These are phyloP conservation scores for Scolopax mira DNA, from an alignment of 2,113 vertebrate species.

Conservation along the genomic window DNA sequence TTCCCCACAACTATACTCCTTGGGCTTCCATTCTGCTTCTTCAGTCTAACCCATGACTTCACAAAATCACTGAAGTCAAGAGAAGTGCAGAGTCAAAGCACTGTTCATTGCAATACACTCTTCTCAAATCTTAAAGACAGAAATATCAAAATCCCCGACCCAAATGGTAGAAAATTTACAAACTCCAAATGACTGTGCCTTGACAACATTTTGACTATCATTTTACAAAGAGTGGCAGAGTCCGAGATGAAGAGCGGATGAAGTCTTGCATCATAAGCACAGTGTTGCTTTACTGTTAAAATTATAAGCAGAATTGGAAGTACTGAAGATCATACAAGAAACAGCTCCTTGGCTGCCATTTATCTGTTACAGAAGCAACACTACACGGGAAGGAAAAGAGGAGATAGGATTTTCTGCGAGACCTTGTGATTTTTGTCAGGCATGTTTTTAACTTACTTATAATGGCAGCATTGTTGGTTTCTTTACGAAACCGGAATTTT, in stretches of 20 bases:
- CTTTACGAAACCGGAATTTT: constrained; percentile 95
- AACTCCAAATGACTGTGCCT: neutral
- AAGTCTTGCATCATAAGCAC: neutral
- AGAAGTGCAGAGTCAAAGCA: neutral
- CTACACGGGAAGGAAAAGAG: neutral
- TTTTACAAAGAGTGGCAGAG: neutral
- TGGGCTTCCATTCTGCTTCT: neutral
- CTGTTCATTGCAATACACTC: neutral
- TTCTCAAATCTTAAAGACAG: neutral
- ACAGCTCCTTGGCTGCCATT: neutral
- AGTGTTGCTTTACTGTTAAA: neutral
- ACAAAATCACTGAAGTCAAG: neutral
- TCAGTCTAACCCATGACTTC: neutral
- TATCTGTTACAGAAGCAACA: neutral
- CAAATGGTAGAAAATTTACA: neutral
- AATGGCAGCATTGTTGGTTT: constrained; percentile 97
- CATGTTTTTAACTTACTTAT: constrained; percentile 84
- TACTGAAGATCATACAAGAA: neutral
- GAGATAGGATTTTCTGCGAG: neutral
- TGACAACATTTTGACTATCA: neutral
- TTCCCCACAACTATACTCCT: neutral
- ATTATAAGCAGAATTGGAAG: neutral
- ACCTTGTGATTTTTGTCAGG: neutral
- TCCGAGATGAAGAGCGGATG: neutral
- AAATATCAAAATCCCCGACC: neutral